A percentile compares a stretch with the other conserved stretches of the same genome.
Evolutionary conservation across 2,113 vertebrate genomes (phyloP).

Genomic region (Chaenogobius annularis): DNA sequence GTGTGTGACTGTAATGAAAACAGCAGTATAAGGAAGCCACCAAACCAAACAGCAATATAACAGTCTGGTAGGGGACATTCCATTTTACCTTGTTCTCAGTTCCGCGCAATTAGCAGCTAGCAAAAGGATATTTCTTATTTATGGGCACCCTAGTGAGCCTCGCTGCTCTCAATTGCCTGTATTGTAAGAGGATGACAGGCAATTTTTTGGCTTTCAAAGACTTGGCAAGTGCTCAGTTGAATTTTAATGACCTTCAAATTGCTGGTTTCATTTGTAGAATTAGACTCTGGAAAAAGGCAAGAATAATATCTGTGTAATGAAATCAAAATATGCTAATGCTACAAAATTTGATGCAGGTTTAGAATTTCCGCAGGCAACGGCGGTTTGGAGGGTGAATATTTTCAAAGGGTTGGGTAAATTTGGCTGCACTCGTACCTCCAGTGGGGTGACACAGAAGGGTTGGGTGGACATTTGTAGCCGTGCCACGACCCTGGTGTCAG

Average conservation of each 20-base stretch:
- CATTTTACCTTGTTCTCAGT: slow-evolving; percentile 50
- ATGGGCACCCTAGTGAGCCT: slow-evolving; percentile 27
- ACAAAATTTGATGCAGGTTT: slow-evolving; percentile 24
- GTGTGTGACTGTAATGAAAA: slow-evolving; percentile 24
- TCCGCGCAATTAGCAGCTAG: slow-evolving; percentile 61
- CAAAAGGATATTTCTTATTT: slow-evolving; percentile 58
- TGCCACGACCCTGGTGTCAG: slow-evolving; percentile 49
- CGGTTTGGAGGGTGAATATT: slow-evolving; percentile 1
- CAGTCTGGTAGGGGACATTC: slow-evolving; percentile 33
- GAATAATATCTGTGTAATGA: slow-evolving; percentile 33
- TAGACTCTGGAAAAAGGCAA: slow-evolving; percentile 28
- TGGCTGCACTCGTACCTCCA: slow-evolving; percentile 25
- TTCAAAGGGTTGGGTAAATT: slow-evolving; percentile 12
- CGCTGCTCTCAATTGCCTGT: slow-evolving; percentile 29
- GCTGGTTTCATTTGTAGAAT: slow-evolving; percentile 46
- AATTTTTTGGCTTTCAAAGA: slow-evolving; percentile 61
- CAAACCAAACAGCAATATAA: slow-evolving; percentile 8
- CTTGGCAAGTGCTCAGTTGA: slow-evolving; percentile 57
- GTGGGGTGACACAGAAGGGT: slow-evolving; percentile 21
- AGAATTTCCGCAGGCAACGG: neutral
- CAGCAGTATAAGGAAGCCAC: slow-evolving; percentile 18
- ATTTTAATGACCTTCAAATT: slow-evolving; percentile 62
- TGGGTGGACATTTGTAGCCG: slow-evolving; percentile 42
- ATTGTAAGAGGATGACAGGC: slow-evolving; percentile 63
- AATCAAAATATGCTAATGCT: slow-evolving; percentile 37